Percentiles rank a stretch among this genome's conserved stretches.
Evolutionary conservation across 2,113 vertebrate genomes (phyloP).

Genomic region (Phyllostomus hastatus): DNA sequence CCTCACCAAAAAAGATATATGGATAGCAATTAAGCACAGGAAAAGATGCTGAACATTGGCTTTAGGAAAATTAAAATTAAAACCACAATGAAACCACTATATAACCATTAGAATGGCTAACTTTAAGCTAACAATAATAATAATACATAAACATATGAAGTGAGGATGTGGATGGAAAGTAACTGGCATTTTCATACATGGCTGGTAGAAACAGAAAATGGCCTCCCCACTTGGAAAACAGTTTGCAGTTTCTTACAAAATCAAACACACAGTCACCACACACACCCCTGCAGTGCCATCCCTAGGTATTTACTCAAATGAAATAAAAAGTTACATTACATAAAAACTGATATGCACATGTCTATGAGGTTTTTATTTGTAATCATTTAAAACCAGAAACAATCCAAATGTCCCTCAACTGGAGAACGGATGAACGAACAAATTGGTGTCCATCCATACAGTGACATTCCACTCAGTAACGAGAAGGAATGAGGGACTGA

Average conservation of each 20-base stretch:
- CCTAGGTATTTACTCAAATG: neutral
- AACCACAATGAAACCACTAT: neutral
- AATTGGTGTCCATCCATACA: too few species aligned
- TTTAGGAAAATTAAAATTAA: neutral
- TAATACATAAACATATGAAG: neutral
- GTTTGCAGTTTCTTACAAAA: neutral
- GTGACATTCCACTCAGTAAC: too few species aligned
- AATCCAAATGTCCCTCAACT: neutral
- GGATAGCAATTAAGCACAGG: neutral
- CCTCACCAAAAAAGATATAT: neutral
- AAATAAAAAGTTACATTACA: neutral
- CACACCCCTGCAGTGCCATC: neutral
- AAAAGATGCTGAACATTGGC: neutral
- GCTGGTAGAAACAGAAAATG: neutral
- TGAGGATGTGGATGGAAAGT: neutral
- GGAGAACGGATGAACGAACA: neutral
- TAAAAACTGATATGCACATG: neutral
- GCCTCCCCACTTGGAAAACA: neutral
- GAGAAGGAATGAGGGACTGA: neutral
- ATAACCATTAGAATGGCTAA: neutral
- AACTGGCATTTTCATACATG: neutral
- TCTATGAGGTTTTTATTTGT: neutral
- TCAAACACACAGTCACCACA: neutral
- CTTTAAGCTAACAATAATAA: neutral
- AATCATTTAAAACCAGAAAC: neutral